Evolutionary conservation across 2,797 vertebrate genomes (phyloP), one percentile per base, ranked within the genome.

Genomic region (Limnodromus scolopaceus): DNA sequence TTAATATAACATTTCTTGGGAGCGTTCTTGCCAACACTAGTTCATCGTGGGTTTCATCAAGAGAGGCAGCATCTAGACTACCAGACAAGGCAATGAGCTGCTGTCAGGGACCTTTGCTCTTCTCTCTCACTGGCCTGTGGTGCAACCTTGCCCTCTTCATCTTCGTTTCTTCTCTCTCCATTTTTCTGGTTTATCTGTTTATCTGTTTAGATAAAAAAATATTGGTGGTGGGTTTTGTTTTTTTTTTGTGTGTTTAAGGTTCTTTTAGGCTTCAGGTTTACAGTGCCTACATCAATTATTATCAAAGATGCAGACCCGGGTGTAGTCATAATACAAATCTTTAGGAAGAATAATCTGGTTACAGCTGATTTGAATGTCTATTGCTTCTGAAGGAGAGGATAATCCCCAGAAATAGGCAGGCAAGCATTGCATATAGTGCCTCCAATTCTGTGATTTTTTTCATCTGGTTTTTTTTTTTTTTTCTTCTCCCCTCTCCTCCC

Each of bases 341-440:
- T 92, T 41, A 71, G 65, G 76, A 70, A 83, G 34, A 80, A 39
- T 81, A 51, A 88, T 80, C 76, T 93, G 53, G 32, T 92, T 95
- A 61, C 36, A 84, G 65, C 18, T 91, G 61, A 70, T 84, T 55
- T 89, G 36, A 55, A 71, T 78, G 38, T 58, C 43, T 90, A 2
- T 61, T 74, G 2, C 61, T 89, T 74, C 46, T 88, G 49, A 63
- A 92, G 48, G 16, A 84, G 43, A 85, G 25, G 49, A 75, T 91
- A 92, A 93, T 77, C 43, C 48, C 38, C 60, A 76, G 34, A 83
- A 90, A 79, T 27, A 83, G 72, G 23, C 13, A 70, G 36, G 54
- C n/a, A 57, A 80, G 72, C 30, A 36, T 13, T 77, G 58, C n/a
- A 72, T 51, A 28, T 48, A 83, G 77, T 49, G 23, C 30, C 9